Evolutionary conservation across 2,888 invertebrate genomes (phyloP).

Genomic region (Drosophila meridionalis): DNA sequence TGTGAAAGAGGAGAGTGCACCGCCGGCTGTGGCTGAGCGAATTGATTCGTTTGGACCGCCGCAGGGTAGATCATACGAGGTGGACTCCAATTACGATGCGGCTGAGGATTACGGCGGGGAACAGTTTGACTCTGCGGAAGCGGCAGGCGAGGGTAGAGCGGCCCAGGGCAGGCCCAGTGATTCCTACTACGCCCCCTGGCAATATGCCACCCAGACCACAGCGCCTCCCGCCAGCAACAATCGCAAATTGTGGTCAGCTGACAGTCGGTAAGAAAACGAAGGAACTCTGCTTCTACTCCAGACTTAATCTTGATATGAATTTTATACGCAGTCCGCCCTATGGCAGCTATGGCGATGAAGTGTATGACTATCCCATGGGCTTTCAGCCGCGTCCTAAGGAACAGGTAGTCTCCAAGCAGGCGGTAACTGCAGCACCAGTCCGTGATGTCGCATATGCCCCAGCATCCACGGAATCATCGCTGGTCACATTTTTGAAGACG

Average conservation of each 20-base stretch:
- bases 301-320: not conserved
- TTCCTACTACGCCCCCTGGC: slow-evolving; percentile 62
- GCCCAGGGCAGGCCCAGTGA: slow-evolving; percentile 42
- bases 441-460: slow-evolving; percentile 23
- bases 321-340: slow-evolving; percentile 48
- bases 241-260: slow-evolving; percentile 50
- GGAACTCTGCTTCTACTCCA: not conserved
- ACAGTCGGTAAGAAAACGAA: slow-evolving; percentile 53
- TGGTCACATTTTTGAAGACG: slow-evolving; percentile 71
- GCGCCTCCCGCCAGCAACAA: slow-evolving; percentile 40
- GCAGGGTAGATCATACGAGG: slow-evolving; percentile 41
- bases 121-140: slow-evolving; percentile 22
- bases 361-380: slow-evolving; percentile 73
- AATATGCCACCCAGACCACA: slow-evolving; percentile 32
- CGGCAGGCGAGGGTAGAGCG: slow-evolving; percentile 54
- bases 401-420: slow-evolving; percentile 46
- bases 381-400: slow-evolving; percentile 59
- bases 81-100: slow-evolving; percentile 53
- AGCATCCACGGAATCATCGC: slow-evolving; percentile 50
- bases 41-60: slow-evolving; percentile 49
- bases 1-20: slow-evolving; percentile 56
- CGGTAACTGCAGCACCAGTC: slow-evolving; percentile 3
- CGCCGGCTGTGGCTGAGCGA: slow-evolving; percentile 47
- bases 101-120: slow-evolving; percentile 53
- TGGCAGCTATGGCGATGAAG: slow-evolving; percentile 57